phyloP scores from a whole-genome alignment of 2,113 vertebrate genomes.

The Sceloporus undulatus region DNA sequence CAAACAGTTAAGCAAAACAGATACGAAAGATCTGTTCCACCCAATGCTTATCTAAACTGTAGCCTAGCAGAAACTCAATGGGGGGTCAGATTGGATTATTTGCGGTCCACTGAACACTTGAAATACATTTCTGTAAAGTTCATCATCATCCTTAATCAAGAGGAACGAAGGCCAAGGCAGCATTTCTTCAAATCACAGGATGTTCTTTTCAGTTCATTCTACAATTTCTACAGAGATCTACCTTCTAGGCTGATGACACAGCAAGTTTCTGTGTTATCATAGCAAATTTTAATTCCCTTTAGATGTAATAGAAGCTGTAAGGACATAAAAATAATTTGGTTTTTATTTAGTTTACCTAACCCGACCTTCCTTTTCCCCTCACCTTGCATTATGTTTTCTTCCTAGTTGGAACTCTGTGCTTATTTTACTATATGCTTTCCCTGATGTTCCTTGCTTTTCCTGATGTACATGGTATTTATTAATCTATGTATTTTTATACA shows the following conservation, averaged over 20 bases:
- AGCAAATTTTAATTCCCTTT: background rate
- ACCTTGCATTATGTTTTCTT: too few relatives aligned
- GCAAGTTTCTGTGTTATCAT: background rate
- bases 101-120: background rate
- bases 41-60: background rate
- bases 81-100: slow-evolving; percentile 7
- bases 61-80: background rate
- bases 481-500: too few relatives aligned
- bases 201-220: fast-evolving
- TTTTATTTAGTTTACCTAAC: too few relatives aligned
- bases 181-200: background rate
- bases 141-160: background rate
- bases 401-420: too few relatives aligned
- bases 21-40: background rate
- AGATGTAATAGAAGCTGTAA: fast-evolving
- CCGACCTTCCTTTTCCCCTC: too few relatives aligned
- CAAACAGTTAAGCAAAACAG: slow-evolving; percentile 3
- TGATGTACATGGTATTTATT: too few relatives aligned
- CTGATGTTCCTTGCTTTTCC: too few relatives aligned
- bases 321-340: too few relatives aligned
- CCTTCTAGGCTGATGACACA: background rate
- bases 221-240: background rate
- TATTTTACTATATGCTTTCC: too few relatives aligned
- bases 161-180: background rate
- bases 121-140: background rate